phyloP scores from a whole-genome alignment of 2,888 invertebrate species.

The Hypsopygia costalis region DNA sequence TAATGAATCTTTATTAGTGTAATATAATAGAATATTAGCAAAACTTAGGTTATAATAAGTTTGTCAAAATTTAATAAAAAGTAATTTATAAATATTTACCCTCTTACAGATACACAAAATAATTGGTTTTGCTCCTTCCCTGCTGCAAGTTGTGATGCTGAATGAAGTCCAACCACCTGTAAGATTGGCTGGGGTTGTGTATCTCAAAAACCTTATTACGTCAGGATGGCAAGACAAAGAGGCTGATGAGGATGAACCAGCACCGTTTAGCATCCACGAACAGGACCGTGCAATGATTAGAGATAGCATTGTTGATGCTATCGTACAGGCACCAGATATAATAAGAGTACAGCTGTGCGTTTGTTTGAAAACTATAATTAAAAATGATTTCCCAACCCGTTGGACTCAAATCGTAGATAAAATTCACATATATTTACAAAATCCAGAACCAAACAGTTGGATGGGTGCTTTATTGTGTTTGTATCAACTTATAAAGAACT shows the following conservation, averaged over 20 bases:
- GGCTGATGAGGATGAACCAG: conserved; percentile 84
- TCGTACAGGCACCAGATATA: conserved; percentile 94
- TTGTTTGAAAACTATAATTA: conserved; percentile 96
- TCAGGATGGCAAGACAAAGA: conserved; percentile 94
- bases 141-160: conserved; percentile 96
- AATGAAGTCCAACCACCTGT: conserved; percentile 94
- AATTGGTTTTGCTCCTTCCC: conserved; percentile 96
- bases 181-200: conserved; percentile 97
- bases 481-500: conserved; percentile 96
- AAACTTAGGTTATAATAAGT: no score
- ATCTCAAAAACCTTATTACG: conserved; percentile 95
- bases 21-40: no score
- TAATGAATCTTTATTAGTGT: no score
- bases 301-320: conserved; percentile 96
- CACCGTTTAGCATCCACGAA: conserved; percentile 95
- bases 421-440: conserved; percentile 95
- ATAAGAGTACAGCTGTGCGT: conserved; percentile 95
- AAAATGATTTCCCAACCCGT: conserved; percentile 96
- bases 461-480: conserved; percentile 95
- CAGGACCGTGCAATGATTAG: conserved; percentile 97
- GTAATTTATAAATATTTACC: no score
- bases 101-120: conserved; percentile 81
- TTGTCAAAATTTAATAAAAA: no score
- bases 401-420: conserved; percentile 98
- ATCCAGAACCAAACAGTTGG: conserved; percentile 92